Evolutionary conservation across 1,140 invertebrate genomes (phyloP).

Genomic region (Drosophila kikkawai): DNA sequence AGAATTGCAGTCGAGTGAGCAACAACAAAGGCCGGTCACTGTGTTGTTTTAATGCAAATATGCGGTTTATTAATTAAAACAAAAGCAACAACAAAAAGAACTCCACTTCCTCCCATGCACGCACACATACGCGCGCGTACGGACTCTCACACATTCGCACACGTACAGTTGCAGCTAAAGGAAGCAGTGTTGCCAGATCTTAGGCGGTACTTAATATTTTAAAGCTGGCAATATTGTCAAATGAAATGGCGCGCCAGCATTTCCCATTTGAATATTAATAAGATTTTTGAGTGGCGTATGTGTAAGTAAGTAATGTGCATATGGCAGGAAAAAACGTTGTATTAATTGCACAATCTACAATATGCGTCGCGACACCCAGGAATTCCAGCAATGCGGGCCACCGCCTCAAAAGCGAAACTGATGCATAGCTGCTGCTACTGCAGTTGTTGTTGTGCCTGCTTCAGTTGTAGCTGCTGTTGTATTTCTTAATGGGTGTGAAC

Average conservation of each 20-base stretch:
- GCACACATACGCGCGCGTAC: constrained; percentile 17
- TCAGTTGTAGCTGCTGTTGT: constrained; percentile 41
- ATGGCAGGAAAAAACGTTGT: constrained; percentile 58
- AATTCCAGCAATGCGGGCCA: constrained; percentile 76
- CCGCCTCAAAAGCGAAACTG: constrained; percentile 58
- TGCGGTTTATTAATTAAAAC: constrained; percentile 83
- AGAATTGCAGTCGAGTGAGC: constrained; percentile 64
- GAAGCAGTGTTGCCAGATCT: constrained; percentile 65
- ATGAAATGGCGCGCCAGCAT: constrained; percentile 60
- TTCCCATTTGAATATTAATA: constrained; percentile 64
- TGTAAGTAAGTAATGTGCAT: constrained; percentile 63
- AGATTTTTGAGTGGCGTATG: constrained; percentile 41
- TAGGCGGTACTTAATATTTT: constrained; percentile 29
- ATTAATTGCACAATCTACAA: constrained; percentile 79
- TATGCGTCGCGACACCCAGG: constrained; percentile 57
- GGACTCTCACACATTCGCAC: constrained; percentile 24
- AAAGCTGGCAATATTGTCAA: constrained; percentile 48
- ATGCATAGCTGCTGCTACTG: constrained; percentile 22
- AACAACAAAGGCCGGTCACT: constrained; percentile 68
- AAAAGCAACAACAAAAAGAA: constrained; percentile 60
- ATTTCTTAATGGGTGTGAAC: constrained; percentile 77
- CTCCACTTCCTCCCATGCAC: constrained; percentile 62
- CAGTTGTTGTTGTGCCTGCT: constrained; percentile 27
- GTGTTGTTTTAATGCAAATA: constrained; percentile 79
- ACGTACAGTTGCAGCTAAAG: constrained; percentile 65